Conservation (phyloP, 2,797 vertebrate species). For the Chiroxiphia lanceolata region DNA sequence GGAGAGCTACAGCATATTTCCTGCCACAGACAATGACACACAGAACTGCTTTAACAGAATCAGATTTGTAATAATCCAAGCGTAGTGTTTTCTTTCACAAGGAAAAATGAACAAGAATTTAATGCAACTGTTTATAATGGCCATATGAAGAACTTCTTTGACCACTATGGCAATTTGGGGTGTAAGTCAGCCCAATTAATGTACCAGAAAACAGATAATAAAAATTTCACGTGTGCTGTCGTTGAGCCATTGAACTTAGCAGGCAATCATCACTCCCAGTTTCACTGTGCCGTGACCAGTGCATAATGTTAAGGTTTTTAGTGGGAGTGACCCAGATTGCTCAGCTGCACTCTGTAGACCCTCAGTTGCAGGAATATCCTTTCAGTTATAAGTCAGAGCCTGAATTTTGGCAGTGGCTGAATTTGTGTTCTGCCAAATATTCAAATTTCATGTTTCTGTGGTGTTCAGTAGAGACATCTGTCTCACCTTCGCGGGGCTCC, state of each 20-base stretch:
- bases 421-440: neutral
- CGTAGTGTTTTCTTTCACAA: neutral
- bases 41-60: neutral
- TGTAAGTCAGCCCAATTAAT: slow-evolving; percentile 6
- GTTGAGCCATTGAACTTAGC: neutral
- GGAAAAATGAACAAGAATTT: slow-evolving; percentile 21
- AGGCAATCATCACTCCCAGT: neutral
- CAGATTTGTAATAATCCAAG: neutral
- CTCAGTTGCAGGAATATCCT: neutral
- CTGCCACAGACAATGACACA: neutral
- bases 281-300: neutral
- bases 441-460: neutral
- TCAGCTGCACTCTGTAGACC: neutral
- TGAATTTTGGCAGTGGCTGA: neutral
- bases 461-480: neutral
- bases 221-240: neutral
- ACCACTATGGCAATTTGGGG: neutral
- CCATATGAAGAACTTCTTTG: neutral
- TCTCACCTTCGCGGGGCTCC: neutral
- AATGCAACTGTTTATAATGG: neutral
- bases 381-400: neutral
- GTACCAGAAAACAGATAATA: slow-evolving; percentile 28
- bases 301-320: neutral
- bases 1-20: neutral
- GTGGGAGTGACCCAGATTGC: neutral